phyloP scores from a whole-genome alignment of 2,113 vertebrate genomes.

The Cavia porcellus region DNA sequence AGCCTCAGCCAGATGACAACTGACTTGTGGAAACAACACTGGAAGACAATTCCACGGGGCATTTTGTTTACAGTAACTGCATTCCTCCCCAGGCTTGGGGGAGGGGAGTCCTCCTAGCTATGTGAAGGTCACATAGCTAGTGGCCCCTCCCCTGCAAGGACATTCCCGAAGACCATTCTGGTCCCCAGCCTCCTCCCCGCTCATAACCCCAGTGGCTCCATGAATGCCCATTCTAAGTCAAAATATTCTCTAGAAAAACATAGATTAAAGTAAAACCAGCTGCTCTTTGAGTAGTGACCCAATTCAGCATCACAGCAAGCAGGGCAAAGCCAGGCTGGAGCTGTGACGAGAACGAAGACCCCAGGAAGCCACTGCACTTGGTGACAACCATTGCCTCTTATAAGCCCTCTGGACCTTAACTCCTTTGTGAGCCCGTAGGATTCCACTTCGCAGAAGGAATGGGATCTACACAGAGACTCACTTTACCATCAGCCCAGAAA shows the following conservation, averaged over 20 bases:
- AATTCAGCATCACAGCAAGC: neutral
- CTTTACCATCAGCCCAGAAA: neutral
- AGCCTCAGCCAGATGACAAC: neutral
- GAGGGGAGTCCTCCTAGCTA: rapidly evolving
- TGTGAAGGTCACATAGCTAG: neutral
- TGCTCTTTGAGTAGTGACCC: neutral
- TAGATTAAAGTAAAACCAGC: constrained; percentile 12
- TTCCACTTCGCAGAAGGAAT: neutral
- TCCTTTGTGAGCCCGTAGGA: neutral
- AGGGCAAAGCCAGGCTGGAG: neutral
- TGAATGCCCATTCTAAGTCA: neutral
- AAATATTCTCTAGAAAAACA: constrained; percentile 50
- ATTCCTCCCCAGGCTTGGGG: neutral
- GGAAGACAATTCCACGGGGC: neutral
- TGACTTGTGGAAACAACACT: neutral
- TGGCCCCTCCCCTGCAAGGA: neutral
- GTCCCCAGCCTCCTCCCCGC: neutral
- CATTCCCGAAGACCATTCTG: neutral
- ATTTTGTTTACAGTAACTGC: neutral
- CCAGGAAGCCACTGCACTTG: neutral
- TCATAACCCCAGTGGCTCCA: neutral
- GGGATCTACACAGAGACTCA: no score
- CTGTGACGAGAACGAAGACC: neutral
- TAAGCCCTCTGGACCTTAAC: neutral
- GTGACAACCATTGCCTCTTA: rapidly evolving